Evolutionary conservation across 2,113 vertebrate species (phyloP), one percentile per base, ranked within the genome.

Genomic region (Baryphthengus martii): DNA sequence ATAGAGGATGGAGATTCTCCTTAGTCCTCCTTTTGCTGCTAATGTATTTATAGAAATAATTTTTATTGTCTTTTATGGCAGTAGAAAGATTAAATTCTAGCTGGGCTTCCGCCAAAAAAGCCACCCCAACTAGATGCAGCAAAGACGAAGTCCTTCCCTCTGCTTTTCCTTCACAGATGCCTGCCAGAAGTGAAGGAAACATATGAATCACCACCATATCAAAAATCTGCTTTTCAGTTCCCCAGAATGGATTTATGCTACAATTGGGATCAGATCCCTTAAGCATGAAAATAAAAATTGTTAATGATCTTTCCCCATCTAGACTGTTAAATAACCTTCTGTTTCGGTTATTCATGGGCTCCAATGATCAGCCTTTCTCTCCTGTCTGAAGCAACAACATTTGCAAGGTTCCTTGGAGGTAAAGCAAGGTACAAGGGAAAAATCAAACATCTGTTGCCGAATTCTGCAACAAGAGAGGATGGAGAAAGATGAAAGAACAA

Each of bases 401-500:
- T 91, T 90, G 67, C 58, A 93, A 92, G 12, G 31, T 39, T 93
- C 45, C 90, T 90, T 88, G 75, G 67, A 95, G 71, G 59, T 80
- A 90, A 88, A 62, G 53, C 37, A 73, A 90, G 37, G 72, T 93
- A 83, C 63, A 90, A 80, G n/a, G 59, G 58, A 62, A 93, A 88
- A 92, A 77, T 77, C 40, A 88, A 94, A 81, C 79, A 90, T 86
- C 94, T 96, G 92, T 70, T 92, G 42, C 67, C 80, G 50, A 88
- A 55, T 86, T 86, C 72, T 74, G 83, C 55, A 71, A 80, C 47
- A 84, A 67, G 72, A 92, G 55, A 86, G 37, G 35, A 80, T 82
- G 63, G 75, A 77, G 68, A 86, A 86, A 62, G 82, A 84, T 80
- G 72, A 93, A 93, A 93, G 85, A 93, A 92, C 72, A 94, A 90